Percentiles rank a stretch among this genome's conserved stretches.
These are phyloP conservation scores for Ametastegia equiseti DNA, from an alignment of 2,888 invertebrate species.

Conservation along the genomic window DNA sequence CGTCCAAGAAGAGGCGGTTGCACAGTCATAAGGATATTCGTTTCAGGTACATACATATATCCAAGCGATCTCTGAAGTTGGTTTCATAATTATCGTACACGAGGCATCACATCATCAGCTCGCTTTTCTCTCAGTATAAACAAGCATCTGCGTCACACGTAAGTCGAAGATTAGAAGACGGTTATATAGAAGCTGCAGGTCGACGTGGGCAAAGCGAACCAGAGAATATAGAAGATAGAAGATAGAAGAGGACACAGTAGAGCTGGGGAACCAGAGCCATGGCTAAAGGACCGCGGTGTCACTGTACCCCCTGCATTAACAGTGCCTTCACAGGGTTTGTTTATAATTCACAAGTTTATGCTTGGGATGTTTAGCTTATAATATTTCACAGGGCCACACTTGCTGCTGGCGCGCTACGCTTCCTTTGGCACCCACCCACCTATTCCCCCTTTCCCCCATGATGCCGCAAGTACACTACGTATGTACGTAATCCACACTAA, in stretches of 20 bases:
- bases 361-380: conserved; percentile 49
- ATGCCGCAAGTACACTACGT: not conserved
- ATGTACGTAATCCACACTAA: conserved; percentile 4
- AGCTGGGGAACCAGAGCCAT: not conserved
- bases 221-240: not conserved
- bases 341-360: conserved; percentile 49
- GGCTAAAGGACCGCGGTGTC: conserved; percentile 43
- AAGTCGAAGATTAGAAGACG: conserved; percentile 29
- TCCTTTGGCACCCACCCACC: conserved; percentile 33
- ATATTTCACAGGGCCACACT: conserved; percentile 48
- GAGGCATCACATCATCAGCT: not conserved
- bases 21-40: not conserved
- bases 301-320: conserved; percentile 47
- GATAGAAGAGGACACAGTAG: not conserved
- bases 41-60: not conserved
- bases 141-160: conserved; percentile 19
- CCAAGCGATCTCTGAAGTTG: conserved; percentile 3
- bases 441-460: not conserved
- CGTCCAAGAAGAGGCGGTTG: not conserved
- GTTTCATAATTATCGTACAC: conserved; percentile 13
- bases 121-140: conserved; percentile 1
- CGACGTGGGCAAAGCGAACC: not conserved
- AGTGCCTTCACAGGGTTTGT: conserved; percentile 45
- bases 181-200: not conserved
- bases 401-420: conserved; percentile 38